Percentiles rank a stretch among this genome's conserved stretches.
These are phyloP conservation scores for Ladona fulva DNA, from an alignment of 1,140 invertebrate species.

Conservation along the genomic window DNA sequence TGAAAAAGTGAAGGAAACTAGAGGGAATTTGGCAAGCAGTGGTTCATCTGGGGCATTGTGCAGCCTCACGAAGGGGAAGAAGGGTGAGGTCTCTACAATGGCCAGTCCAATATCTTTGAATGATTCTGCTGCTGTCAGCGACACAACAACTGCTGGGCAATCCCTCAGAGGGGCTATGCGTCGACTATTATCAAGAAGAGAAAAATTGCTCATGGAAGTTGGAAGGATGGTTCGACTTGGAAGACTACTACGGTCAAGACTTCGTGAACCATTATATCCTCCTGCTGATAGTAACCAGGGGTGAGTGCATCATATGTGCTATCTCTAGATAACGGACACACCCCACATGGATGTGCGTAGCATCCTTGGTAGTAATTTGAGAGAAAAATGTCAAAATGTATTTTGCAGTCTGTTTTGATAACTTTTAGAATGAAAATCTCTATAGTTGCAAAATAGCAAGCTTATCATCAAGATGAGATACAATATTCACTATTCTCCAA, in stretches of 20 bases:
- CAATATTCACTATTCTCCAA: no score
- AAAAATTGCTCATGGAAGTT: constrained; percentile 60
- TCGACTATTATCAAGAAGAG: constrained; percentile 47
- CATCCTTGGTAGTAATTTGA: no score
- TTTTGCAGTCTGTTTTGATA: no score
- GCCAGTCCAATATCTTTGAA: background rate
- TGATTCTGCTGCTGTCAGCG: background rate
- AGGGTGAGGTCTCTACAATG: background rate
- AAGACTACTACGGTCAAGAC: constrained; percentile 52
- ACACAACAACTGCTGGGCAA: background rate
- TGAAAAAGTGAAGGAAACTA: constrained; percentile 37
- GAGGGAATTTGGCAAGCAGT: background rate
- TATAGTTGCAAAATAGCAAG: no score
- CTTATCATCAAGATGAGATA: no score
- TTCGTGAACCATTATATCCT: constrained; percentile 50
- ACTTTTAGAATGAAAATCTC: no score
- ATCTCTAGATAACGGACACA: no score
- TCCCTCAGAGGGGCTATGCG: background rate
- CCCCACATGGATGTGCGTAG: no score
- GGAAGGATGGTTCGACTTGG: constrained; percentile 63
- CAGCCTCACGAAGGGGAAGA: background rate
- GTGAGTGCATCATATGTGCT: constrained; percentile 31
- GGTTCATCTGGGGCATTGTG: background rate
- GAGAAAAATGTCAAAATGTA: no score
- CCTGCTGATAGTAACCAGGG: constrained; percentile 25